Base-by-base conservation (phyloP, 1,140 invertebrate species). In the Riptortus pedestris region DNA sequence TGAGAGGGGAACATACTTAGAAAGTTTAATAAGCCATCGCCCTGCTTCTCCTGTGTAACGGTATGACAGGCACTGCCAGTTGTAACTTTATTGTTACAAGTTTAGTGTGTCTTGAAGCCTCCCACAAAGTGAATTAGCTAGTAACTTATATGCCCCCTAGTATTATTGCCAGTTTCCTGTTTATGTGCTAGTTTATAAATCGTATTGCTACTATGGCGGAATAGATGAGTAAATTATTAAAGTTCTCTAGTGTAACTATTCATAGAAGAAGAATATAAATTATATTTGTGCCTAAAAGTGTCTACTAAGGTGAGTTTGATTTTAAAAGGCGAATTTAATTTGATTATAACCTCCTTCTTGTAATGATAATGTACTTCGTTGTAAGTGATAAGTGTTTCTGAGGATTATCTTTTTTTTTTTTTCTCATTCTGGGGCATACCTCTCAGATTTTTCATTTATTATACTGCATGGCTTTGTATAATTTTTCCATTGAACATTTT, bases 1-100 rank as follows among this genome's bases (percentile, higher is more conserved):
- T 55, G 51, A 22, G 16, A 24, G 22, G 51, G 26, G 51, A 55
- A 55, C 51, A 55, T 55, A 55, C 51, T 55, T 55, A 55, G 57
- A 38, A 59, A 59, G 57, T 59, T 59, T 59, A 59, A 59, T 59
- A 29, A 59, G 57, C 57, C 57, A 59, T 59, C 57, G 57, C 57
- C 57, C 57, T 59, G 57, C 28, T 55, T 55, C 51, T 57, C 57
- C 28, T 38, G 28, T 59, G 33, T 59, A 59, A 59, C 57, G 57
- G 57, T 59, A 59, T 59, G 57, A 59, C 57, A 59, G 57, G 16
- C 31, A 59, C n/a, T 55, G 51, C 51, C 24, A 26, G 26, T 55
- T 55, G 24, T 55, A 55, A 3, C 18, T 24, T 24, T 55, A 24
- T 55, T 55, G 14, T 24, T 55, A 38, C 31, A 38, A 38, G 31